Evolutionary conservation across 2,113 vertebrate species (phyloP), one percentile per base, ranked within the genome.

Genomic region (Psephotus haematonotus): DNA sequence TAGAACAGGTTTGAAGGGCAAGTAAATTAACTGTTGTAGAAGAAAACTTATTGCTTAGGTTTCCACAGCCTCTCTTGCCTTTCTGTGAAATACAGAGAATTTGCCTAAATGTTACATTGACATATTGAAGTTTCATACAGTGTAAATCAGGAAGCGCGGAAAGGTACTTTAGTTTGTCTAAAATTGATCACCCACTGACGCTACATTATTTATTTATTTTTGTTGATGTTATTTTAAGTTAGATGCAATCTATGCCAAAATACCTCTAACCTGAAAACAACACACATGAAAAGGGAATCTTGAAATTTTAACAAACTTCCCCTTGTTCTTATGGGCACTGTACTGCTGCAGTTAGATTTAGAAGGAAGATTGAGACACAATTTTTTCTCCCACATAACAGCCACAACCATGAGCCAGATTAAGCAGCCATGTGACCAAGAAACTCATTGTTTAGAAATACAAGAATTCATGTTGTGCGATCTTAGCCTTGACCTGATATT

Each of bases 41-140:
- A 46, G 47, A 76, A 91, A 96, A 94, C 63, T 41, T 95, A 95
- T 88, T 88, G 41, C 76, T 87, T 64, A 60, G 8, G 28, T 83
- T 93, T 78, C 57, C 68, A 91, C 62, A 90, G 71, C 44, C 88
- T 82, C 64, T 63, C 65, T 83, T 5, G 6, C 8, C 47, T 55
- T 59, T 49, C 52, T 35, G 23, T 24, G 53, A 88, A 70, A 64
- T 5, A 37, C 6, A 39, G 20, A 72, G 25, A 71, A 47, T 35
- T 75, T 81, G 24, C 82, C 80, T 62, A 62, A 17, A 33, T 49
- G 35, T 47, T 72, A 24, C 35, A 55, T 72, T 83, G 75, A 69
- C 22, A 31, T 50, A 75, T 52, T 92, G 83, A 75, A 50, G n/a
- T 57, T 79, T 43, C 65, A 79, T 60, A 23, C 71, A 65, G 19